A percentile compares a stretch with the other conserved stretches of the same genome.
Evolutionary conservation across 2,888 invertebrate species (phyloP).

Genomic region (Piscicola geometra): DNA sequence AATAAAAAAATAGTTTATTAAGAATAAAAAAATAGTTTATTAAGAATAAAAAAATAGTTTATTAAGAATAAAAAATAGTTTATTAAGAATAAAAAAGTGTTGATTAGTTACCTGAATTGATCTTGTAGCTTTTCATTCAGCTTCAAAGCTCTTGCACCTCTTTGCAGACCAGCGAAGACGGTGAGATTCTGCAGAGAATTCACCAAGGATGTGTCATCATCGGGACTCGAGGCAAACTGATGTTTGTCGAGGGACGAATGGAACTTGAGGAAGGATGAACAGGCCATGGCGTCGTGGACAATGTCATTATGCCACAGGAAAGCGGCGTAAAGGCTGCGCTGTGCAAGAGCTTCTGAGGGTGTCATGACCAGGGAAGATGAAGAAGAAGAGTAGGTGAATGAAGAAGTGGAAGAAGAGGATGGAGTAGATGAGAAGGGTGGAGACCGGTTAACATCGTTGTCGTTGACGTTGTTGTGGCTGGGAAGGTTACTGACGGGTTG

Average conservation of each 20-base stretch:
- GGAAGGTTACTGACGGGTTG: background rate
- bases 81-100: too few species aligned
- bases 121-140: too few species aligned
- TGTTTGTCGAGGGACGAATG: constrained; percentile 55
- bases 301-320: constrained; percentile 95
- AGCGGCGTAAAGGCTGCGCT: constrained; percentile 91
- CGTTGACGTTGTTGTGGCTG: background rate
- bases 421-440: background rate
- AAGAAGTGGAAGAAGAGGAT: background rate
- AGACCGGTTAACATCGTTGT: background rate
- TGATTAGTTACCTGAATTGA: too few species aligned
- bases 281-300: constrained; percentile 95
- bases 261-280: constrained; percentile 90
- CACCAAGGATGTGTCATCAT: too few species aligned
- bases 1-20: too few species aligned
- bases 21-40: too few species aligned
- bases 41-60: too few species aligned
- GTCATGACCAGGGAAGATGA: constrained; percentile 68
- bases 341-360: constrained; percentile 83
- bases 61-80: too few species aligned
- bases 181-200: too few species aligned
- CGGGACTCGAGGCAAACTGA: background rate
- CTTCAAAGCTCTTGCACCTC: too few species aligned
- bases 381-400: background rate
- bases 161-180: too few species aligned